Conservation (phyloP, 2,797 vertebrate genomes). For the Columba guinea region DNA sequence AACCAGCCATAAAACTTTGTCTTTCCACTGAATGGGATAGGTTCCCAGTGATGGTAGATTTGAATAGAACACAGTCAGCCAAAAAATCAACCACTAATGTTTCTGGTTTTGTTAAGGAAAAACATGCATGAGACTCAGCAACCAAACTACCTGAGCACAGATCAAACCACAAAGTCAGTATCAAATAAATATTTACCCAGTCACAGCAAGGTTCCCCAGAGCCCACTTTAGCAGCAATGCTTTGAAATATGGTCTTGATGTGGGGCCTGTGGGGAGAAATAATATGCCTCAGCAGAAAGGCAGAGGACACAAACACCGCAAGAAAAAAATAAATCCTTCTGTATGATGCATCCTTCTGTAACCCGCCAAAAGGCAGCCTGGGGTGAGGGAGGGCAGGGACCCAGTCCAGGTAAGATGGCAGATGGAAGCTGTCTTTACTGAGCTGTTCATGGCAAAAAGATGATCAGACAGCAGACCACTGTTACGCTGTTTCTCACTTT, state of each 20-base stretch:
- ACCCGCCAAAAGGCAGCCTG: neutral
- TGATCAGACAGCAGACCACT: neutral
- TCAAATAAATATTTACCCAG: conserved; percentile 84
- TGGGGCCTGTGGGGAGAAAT: conserved; percentile 84
- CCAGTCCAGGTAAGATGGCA: neutral
- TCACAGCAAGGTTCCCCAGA: conserved; percentile 97
- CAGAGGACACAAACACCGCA: neutral
- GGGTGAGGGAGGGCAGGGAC: neutral
- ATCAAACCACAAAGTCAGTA: neutral
- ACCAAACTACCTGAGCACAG: neutral
- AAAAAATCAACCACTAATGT: neutral
- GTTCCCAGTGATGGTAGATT: neutral
- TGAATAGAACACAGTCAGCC: neutral
- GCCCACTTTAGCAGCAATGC: conserved; percentile 95
- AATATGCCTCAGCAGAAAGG: neutral
- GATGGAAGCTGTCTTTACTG: neutral
- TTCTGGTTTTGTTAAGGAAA: neutral
- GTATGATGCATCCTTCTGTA: neutral
- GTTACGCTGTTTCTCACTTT: neutral
- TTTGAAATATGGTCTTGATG: conserved; percentile 96
- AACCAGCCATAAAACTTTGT: neutral
- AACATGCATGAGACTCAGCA: neutral
- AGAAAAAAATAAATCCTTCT: rapidly evolving
- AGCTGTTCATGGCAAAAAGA: neutral
- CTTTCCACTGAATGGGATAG: neutral